A percentile compares a stretch with the other conserved stretches of the same genome.
These are phyloP conservation scores for Acanthococcus lagerstroemiae DNA, from an alignment of 2,888 invertebrate species.

Conservation along the genomic window DNA sequence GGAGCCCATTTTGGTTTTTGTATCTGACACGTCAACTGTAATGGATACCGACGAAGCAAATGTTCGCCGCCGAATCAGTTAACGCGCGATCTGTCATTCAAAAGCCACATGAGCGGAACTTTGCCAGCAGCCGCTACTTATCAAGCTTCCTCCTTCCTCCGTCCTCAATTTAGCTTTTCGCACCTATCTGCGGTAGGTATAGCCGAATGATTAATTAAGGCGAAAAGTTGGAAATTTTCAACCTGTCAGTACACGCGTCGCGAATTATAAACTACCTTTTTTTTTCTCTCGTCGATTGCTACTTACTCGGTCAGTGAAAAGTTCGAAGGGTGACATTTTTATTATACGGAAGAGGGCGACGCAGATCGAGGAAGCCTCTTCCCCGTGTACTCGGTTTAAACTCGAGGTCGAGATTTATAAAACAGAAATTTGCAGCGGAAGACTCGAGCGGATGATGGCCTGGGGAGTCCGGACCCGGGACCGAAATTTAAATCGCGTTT, in stretches of 20 bases:
- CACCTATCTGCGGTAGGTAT: not conserved
- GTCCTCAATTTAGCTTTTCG: not conserved
- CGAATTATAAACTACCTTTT: not conserved
- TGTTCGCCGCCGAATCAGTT: constrained; percentile 18
- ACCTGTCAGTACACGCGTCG: not conserved
- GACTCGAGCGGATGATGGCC: too few relatives aligned
- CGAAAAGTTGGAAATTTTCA: not conserved
- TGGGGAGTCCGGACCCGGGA: too few relatives aligned
- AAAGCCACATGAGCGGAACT: not conserved
- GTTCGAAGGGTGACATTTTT: not conserved
- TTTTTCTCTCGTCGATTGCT: too few relatives aligned
- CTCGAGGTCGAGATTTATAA: too few relatives aligned
- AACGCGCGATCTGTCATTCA: constrained; percentile 10
- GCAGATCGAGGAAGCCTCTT: too few relatives aligned
- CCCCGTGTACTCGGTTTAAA: too few relatives aligned
- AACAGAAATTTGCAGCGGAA: too few relatives aligned
- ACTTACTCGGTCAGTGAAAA: too few relatives aligned
- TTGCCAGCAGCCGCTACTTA: too few relatives aligned
- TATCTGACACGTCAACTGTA: constrained; percentile 12
- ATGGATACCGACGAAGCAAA: constrained; percentile 14
- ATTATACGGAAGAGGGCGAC: not conserved
- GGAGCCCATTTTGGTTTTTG: constrained; percentile 14
- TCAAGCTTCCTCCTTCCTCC: too few relatives aligned
- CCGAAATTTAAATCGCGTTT: not conserved
- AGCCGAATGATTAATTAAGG: not conserved